Evolutionary conservation across 2,113 vertebrate genomes (phyloP), one percentile per base, ranked within the genome.

Genomic region (Lophura nycthemera): DNA sequence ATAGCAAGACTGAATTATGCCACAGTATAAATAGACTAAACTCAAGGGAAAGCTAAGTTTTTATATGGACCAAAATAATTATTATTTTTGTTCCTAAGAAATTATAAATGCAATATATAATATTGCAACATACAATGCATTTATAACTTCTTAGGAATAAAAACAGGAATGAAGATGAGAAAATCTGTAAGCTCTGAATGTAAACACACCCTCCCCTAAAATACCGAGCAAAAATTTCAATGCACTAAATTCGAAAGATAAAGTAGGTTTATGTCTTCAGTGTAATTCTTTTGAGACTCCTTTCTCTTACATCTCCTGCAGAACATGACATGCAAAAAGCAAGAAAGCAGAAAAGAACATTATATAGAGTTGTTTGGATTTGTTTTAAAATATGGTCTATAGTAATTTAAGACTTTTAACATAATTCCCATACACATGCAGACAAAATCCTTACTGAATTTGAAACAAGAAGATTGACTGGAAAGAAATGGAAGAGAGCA

Each of bases 401-500:
- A 29, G 38, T 25, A 54, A 3, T 60, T 19, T 45, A 74, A 73
- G 29, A 42, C 6, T 10, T 79, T 40, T 38, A 38, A 38, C 10
- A 38, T 22, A 56, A 16, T 7, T 2, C 3, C 7, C 19, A 19
- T 14, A 13, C 3, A 11, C 4, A 54, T 29, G 15, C 3, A 2
- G 3, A 11, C 22, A 57, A 47, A n/a, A 16, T 3, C 38, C 7
- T 56, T 66, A 36, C 20, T 27, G 25, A 43, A 50, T 66, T 43
- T 59, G 43, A 79, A 66, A 67, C 20, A 21, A 42, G 19, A 73
- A 27, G 30, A 32, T 25, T 60, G 50, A 72, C 8, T 3, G 7
- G 32, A 12, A 19, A 18, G 19, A 85, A 74, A 80, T 40, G 45
- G n/a, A 48, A 45, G 38, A 16, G 11, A 45, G 22, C 10, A 9